These are phyloP conservation scores for Malurus splendens DNA, from an alignment of 2,797 vertebrate species.

Conservation along the genomic window DNA sequence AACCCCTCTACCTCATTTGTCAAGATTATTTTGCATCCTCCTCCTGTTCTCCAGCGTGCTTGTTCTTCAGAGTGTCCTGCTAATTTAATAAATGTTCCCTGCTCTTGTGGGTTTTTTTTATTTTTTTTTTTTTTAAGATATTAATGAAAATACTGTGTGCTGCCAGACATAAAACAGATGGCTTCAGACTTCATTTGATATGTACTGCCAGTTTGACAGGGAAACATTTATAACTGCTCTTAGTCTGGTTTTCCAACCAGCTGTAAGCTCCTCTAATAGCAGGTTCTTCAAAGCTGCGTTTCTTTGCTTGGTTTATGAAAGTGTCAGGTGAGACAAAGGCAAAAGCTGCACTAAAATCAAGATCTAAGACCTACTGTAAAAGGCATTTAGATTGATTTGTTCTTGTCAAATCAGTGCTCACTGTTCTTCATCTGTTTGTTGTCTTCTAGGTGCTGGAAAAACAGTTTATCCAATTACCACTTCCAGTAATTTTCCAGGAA, in stretches of 20 bases:
- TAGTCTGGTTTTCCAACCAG: constrained; percentile 46
- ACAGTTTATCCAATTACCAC: background rate
- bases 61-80: constrained; percentile 39
- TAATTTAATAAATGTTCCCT: constrained; percentile 49
- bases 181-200: constrained; percentile 58
- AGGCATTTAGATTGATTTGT: constrained; percentile 42
- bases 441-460: constrained; percentile 12
- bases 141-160: constrained; percentile 52
- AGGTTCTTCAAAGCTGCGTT: background rate
- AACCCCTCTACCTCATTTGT: background rate
- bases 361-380: constrained; percentile 10
- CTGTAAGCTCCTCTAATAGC: constrained; percentile 19
- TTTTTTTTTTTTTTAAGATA: background rate
- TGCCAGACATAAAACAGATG: constrained; percentile 63
- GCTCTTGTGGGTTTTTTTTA: background rate
- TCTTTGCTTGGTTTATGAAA: constrained; percentile 40
- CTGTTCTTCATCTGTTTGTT: background rate
- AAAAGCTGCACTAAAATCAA: constrained; percentile 28
- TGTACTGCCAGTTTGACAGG: constrained; percentile 29
- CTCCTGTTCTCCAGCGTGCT: background rate
- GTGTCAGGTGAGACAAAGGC: constrained; percentile 7
- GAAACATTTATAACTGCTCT: constrained; percentile 51
- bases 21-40: constrained; percentile 25
- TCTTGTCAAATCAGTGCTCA: background rate
- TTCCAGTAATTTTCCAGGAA: constrained; percentile 31